Evolutionary conservation across 1,140 invertebrate genomes (phyloP), one percentile per base, ranked within the genome.

Genomic region (Leptinotarsa texana): DNA sequence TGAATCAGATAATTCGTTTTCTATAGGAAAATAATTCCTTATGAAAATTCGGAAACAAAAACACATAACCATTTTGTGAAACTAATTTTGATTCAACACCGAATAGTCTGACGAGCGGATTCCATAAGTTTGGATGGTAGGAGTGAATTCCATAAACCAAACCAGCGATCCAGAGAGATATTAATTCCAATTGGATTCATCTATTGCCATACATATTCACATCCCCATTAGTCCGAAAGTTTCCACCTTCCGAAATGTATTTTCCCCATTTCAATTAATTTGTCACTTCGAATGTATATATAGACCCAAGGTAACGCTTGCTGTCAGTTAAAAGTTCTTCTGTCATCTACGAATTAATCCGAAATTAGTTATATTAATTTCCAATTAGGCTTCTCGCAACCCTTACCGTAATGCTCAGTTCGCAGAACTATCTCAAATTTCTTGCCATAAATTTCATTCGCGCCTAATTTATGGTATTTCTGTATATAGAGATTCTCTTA

Each of bases 271-370:
- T 57, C 51, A 57, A 57, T 57, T 57, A 57, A 57, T 57, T 57
- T 57, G 51, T 57, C 51, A 18, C 51, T 18, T 8, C 15, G 51
- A 57, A 57, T 57, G 2, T 13, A 57, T 42, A 42, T 57, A 18
- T 15, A 13, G n/a, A 57, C 17, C n/a, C 51, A 13, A 17, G 51
- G 15, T 57, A 57, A 57, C n/a, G 51, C n/a, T 57, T 57, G 15
- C 51, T 57, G 51, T 57, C 51, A 57, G 51, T 57, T 57, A 18
- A 57, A 57, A 57, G 51, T 57, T 57, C 51, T 57, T 57, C 51
- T 57, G 51, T 57, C 51, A 57, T 57, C 51, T 17, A 17, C 15
- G n/a, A 57, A 57, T 57, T 57, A 57, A 57, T 57, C 3, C 51
- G n/a, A 57, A 57, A 57, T 57, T 57, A 18, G 51, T 57, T 57